These are phyloP conservation scores for Hemitrygon akajei DNA, from an alignment of 2,797 vertebrate species.

Conservation along the genomic window DNA sequence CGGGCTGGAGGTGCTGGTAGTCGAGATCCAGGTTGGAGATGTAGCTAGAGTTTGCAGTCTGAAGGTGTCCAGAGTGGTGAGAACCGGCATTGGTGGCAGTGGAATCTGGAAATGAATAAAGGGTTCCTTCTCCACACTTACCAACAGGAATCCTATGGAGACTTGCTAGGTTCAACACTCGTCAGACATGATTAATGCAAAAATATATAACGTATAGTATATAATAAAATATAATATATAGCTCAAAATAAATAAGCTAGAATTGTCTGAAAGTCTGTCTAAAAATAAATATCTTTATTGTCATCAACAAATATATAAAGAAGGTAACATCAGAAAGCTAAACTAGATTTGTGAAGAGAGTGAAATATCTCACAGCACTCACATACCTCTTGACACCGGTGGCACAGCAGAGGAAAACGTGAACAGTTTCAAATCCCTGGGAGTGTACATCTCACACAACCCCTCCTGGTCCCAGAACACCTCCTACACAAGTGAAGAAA, in stretches of 20 bases:
- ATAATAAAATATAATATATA: not conserved
- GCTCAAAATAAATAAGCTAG: not conserved
- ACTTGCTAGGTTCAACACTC: not conserved
- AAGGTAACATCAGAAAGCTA: not conserved
- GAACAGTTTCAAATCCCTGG: too few species aligned
- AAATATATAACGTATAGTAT: not conserved
- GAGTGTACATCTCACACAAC: too few species aligned
- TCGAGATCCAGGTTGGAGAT: too few species aligned
- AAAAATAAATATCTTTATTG: not conserved
- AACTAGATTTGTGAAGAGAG: not conserved
- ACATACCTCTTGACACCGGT: too few species aligned
- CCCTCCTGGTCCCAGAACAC: too few species aligned
- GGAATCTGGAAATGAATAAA: not conserved
- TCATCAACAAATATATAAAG: not conserved
- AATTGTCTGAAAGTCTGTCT: not conserved
- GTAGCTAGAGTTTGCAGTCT: too few species aligned
- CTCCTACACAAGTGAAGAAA: too few species aligned
- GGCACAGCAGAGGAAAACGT: too few species aligned
- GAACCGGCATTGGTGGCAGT: too few species aligned
- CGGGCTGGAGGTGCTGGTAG: too few species aligned
- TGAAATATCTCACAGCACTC: not conserved
- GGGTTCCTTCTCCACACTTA: not conserved
- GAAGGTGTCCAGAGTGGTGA: too few species aligned
- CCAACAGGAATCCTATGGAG: not conserved
- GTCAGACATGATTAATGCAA: not conserved